phyloP scores from a whole-genome alignment of 2,113 vertebrate genomes.

The Hydropotes inermis region DNA sequence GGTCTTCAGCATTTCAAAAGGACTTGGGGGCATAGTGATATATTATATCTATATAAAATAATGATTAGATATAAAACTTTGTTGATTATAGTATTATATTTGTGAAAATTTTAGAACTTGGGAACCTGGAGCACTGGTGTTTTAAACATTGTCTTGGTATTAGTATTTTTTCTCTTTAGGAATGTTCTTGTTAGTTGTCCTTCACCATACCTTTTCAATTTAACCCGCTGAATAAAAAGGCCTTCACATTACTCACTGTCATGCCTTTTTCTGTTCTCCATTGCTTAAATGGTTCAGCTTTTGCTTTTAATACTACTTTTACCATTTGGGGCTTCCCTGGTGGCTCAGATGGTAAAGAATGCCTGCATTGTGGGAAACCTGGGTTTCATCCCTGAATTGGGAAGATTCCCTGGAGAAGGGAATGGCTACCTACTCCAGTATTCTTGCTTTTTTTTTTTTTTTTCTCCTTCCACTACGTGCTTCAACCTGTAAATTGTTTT shows the following conservation, averaged over 20 bases:
- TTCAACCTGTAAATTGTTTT: constrained; percentile 36
- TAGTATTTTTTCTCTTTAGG: constrained; percentile 9
- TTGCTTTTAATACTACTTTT: constrained; percentile 12
- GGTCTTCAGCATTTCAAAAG: background rate
- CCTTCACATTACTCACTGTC: background rate
- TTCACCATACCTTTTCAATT: background rate
- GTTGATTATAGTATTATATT: background rate
- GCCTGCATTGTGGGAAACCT: background rate
- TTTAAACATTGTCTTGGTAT: constrained; percentile 26
- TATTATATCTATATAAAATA: constrained; percentile 8
- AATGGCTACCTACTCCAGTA: background rate
- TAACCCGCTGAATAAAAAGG: background rate
- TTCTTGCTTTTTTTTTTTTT: background rate
- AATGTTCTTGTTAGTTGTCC: background rate
- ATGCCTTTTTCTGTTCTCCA: background rate
- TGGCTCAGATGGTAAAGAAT: background rate
- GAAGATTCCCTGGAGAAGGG: background rate
- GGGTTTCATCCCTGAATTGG: background rate
- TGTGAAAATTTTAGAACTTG: background rate
- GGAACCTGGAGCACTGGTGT: background rate
- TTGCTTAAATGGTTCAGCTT: background rate
- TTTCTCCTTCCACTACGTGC: background rate
- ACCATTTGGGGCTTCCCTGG: background rate
- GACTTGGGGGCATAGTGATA: background rate
- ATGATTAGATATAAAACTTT: constrained; percentile 6